Base-by-base conservation (phyloP, 2,113 vertebrate genomes). In the Dromas ardeola region DNA sequence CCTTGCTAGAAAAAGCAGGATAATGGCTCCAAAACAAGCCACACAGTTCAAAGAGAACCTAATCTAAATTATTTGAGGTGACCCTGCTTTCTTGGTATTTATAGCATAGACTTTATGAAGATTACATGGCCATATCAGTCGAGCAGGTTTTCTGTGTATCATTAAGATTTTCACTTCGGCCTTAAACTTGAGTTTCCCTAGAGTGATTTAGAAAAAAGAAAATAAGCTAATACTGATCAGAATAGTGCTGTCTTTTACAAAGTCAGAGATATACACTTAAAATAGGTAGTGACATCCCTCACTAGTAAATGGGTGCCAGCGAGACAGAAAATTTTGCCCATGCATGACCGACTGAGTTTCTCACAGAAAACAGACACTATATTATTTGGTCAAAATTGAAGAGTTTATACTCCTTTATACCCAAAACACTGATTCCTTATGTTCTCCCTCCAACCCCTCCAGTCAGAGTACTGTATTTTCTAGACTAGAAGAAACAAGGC, bases 1-100 rank as follows among this genome's bases (percentile, higher is more conserved):
- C 91, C 88, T 93, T 61, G 53, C 69, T 55, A 81, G 62, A 49
- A 94, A 95, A 95, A 89, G 95, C 80, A 93, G 90, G 88, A 95
- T 95, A 95, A 72, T 90, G 86, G 88, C 90, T 87, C 77, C 1
- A 1, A 89, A 94, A 79, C 69, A 94, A 93, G 43, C 18, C 27
- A 89, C 36, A 40, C 27, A 45, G 72, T 92, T 97, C 88, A 96
- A 95, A 95, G 40, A 88, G 65, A 72, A 65, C 30, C 25, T 52
- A 86, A 84, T 78, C 45, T 77, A 88, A 90, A 92, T 95, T 94
- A 79, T 61, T 76, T 45, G 65, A 96, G 53, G 43, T 72, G 43
- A 92, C 49, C 61, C 69, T 65, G 61, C 91, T 97, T 93, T 95
- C 77, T 95, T 87, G 70, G 62, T 77, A 91, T 81, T 95, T 91